phyloP scores from a whole-genome alignment of 2,888 invertebrate species.

The Chymomyza procnemis region DNA sequence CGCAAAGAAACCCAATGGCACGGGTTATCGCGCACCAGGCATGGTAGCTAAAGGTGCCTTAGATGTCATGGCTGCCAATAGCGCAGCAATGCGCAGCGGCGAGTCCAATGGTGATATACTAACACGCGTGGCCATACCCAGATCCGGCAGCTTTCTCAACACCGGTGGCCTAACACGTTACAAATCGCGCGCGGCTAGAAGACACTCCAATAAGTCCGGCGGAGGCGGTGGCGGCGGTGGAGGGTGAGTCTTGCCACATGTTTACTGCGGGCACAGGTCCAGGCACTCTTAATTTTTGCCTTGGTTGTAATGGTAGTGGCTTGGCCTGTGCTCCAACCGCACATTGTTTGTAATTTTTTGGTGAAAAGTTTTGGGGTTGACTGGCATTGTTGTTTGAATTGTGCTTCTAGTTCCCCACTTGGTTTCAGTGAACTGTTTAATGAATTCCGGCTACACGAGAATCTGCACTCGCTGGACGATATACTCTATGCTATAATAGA shows the following conservation, averaged over 20 bases:
- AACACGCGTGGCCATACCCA: conserved; percentile 91
- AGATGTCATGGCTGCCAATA: conserved; percentile 36
- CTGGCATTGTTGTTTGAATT: conserved; percentile 67
- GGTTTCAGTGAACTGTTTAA: conserved; percentile 93
- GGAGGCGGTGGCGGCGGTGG: conserved; percentile 70
- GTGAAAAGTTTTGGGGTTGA: conserved; percentile 73
- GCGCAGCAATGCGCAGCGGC: conserved; percentile 69
- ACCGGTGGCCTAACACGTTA: conserved; percentile 88
- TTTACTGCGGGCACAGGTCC: conserved; percentile 16
- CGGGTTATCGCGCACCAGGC: conserved; percentile 45
- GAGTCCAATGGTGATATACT: conserved; percentile 88
- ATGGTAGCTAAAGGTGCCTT: conserved; percentile 30
- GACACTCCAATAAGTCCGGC: conserved; percentile 78
- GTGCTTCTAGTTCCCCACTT: conserved; percentile 85
- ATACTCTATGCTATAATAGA: conserved; percentile 93
- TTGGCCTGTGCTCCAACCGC: conserved; percentile 40
- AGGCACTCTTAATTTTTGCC: neutral
- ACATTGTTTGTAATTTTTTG: conserved; percentile 51
- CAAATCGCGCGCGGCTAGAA: conserved; percentile 81
- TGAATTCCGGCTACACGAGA: conserved; percentile 92
- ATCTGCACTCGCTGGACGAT: conserved; percentile 91
- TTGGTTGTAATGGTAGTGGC: conserved; percentile 3
- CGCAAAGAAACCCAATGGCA: conserved; percentile 47
- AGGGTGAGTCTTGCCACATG: conserved; percentile 63
- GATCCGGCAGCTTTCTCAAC: conserved; percentile 91